These are phyloP conservation scores for Baronia brevicornis DNA, from an alignment of 2,888 invertebrate genomes.

Conservation along the genomic window DNA sequence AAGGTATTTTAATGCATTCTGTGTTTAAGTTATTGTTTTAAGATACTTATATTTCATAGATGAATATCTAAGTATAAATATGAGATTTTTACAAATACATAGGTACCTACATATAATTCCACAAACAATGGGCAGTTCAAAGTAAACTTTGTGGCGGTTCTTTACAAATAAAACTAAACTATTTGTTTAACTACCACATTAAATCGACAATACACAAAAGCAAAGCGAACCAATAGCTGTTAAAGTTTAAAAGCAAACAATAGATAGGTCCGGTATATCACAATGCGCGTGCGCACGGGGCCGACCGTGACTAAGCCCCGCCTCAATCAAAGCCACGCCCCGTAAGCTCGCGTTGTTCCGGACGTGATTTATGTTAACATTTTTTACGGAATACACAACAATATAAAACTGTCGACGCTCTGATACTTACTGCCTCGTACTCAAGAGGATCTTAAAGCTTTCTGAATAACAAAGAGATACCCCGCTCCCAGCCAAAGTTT, in stretches of 20 bases:
- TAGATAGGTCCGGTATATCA: slow-evolving; percentile 58
- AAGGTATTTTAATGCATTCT: too few species aligned
- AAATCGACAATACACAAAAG: slow-evolving; percentile 20
- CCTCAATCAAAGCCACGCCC: slow-evolving; percentile 37
- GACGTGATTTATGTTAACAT: slow-evolving; percentile 29
- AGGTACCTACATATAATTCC: too few species aligned
- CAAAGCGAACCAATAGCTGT: slow-evolving; percentile 25
- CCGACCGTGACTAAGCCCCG: slow-evolving; percentile 46
- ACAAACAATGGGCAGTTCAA: too few species aligned
- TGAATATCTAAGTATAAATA: too few species aligned
- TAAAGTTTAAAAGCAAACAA: slow-evolving; percentile 37
- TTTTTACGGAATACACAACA: slow-evolving; percentile 26
- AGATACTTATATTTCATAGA: too few species aligned
- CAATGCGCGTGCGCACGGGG: slow-evolving; percentile 44
- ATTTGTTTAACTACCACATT: slow-evolving; percentile 10
- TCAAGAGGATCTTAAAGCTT: not conserved
- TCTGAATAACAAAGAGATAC: slow-evolving; percentile 3
- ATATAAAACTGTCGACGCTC: slow-evolving; percentile 21
- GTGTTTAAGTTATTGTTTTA: too few species aligned
- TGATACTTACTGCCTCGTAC: slow-evolving; percentile 6
- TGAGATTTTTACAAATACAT: too few species aligned
- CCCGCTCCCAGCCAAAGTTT: slow-evolving; percentile 2
- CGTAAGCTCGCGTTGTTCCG: slow-evolving; percentile 24
- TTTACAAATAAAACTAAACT: too few species aligned
- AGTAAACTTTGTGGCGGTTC: too few species aligned